phyloP scores from a whole-genome alignment of 1,140 invertebrate species.

The Caenorhabditis latens region DNA sequence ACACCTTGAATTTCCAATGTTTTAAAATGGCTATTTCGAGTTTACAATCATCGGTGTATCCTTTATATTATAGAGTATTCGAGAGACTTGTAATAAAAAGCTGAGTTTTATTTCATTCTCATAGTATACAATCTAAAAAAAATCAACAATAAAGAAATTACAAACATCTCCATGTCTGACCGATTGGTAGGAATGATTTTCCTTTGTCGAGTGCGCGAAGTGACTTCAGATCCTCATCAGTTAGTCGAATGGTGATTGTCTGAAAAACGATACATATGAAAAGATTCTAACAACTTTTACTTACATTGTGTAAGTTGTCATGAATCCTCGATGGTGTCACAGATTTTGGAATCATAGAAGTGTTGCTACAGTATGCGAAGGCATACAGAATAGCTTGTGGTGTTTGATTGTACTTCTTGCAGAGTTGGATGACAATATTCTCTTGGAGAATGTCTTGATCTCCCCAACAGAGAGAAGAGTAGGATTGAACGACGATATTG shows the following conservation, averaged over 20 bases:
- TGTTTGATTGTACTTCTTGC: constrained; percentile 68
- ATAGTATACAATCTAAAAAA: too few relatives aligned
- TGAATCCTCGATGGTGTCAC: constrained; percentile 70
- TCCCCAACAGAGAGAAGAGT: constrained; percentile 70
- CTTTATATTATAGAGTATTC: too few relatives aligned
- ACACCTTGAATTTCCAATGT: too few relatives aligned
- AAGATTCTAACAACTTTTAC: not conserved
- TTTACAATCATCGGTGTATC: too few relatives aligned
- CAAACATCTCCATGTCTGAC: constrained; percentile 34
- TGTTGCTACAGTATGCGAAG: constrained; percentile 69
- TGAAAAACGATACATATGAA: not conserved
- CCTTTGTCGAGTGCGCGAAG: constrained; percentile 43
- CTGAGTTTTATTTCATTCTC: too few relatives aligned
- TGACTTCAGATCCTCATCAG: constrained; percentile 51
- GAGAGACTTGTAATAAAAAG: too few relatives aligned
- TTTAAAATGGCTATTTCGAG: too few relatives aligned
- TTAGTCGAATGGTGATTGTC: not conserved
- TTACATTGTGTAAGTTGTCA: constrained; percentile 68
- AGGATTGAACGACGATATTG: constrained; percentile 78
- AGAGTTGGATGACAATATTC: constrained; percentile 58
- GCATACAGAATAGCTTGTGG: constrained; percentile 70
- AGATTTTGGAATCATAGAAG: constrained; percentile 74
- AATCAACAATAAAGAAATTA: not conserved
- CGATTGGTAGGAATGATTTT: constrained; percentile 48
- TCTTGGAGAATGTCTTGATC: constrained; percentile 70